phyloP scores from a whole-genome alignment of 2,113 vertebrate species.

The Gymnarchus niloticus region DNA sequence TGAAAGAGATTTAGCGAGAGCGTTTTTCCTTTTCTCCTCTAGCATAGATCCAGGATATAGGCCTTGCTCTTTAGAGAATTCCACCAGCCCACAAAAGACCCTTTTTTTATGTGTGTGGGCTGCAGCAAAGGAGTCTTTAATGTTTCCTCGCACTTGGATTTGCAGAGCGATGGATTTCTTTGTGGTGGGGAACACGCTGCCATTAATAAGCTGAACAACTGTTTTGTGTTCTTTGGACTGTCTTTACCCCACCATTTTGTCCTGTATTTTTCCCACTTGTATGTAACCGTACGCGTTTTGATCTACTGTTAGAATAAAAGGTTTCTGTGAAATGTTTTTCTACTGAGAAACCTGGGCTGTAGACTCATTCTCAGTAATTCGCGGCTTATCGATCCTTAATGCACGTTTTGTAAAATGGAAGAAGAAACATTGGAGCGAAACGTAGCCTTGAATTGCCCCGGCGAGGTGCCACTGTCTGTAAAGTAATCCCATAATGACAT shows the following conservation, averaged over 20 bases:
- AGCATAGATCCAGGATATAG: constrained; percentile 36
- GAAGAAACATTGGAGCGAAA: not conserved
- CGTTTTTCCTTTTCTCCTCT: constrained; percentile 42
- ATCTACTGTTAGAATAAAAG: not conserved
- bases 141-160: not conserved
- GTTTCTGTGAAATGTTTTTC: not conserved
- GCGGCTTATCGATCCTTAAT: constrained; percentile 5
- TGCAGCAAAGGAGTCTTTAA: not conserved
- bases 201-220: not conserved
- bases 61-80: constrained; percentile 26
- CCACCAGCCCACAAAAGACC: constrained; percentile 14
- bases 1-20: constrained; percentile 50
- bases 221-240: not conserved
- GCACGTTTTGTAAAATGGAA: not conserved
- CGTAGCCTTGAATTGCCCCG: not conserved
- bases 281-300: not conserved
- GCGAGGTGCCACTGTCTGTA: not conserved
- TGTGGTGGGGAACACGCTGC: not conserved
- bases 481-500: not conserved
- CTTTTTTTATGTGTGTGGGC: constrained; percentile 10
- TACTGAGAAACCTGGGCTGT: not conserved
- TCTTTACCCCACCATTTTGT: not conserved
- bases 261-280: not conserved
- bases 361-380: not conserved
- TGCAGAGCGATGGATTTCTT: not conserved